Evolutionary conservation across 2,797 vertebrate genomes (phyloP).

Genomic region (Macropus fuliginosus): DNA sequence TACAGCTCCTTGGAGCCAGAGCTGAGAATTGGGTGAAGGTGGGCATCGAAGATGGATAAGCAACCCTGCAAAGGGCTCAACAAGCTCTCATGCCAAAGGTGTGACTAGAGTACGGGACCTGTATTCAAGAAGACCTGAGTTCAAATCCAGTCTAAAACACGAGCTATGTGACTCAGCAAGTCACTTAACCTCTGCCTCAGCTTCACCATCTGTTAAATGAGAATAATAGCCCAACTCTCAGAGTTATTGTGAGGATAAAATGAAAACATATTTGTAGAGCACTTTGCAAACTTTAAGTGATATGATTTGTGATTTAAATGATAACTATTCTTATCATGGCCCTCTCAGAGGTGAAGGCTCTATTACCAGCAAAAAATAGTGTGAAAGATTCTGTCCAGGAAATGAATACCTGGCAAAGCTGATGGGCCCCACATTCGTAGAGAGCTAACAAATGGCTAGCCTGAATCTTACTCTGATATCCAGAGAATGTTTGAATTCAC

Average conservation of each 20-base stretch:
- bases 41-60: neutral
- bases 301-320: neutral
- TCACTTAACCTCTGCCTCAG: neutral
- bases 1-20: neutral
- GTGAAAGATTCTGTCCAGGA: neutral
- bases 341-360: neutral
- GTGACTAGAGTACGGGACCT: neutral
- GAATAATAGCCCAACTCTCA: no score
- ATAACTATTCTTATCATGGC: neutral
- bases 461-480: neutral
- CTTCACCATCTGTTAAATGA: neutral
- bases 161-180: neutral
- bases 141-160: neutral
- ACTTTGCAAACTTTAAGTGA: neutral
- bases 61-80: neutral
- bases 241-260: neutral
- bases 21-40: neutral
- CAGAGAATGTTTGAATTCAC: neutral
- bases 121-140: neutral
- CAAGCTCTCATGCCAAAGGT: neutral
- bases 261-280: neutral
- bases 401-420: neutral
- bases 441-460: neutral
- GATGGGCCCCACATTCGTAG: neutral
- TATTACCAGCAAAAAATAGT: neutral